Base-by-base conservation (phyloP, 2,888 invertebrate species). In the Nymphalis urticae region DNA sequence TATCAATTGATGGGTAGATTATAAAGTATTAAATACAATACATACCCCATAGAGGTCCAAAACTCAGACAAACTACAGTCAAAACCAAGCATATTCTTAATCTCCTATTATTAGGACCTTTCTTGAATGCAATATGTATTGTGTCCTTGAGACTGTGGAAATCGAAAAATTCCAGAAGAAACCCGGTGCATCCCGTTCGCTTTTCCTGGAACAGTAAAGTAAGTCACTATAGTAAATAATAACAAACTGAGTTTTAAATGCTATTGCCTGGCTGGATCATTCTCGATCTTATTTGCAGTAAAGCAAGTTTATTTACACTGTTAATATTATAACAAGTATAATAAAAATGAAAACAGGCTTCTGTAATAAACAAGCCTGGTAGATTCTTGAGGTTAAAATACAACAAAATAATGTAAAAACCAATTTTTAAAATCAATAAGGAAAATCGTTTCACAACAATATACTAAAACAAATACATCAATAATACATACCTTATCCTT, bases 101-200 rank as follows among this genome's bases (percentile, higher is more conserved):
- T 68, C 91, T 84, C 69, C 93, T 81, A 68, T 92, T 88, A 50
- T 86, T 88, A 0, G 85, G 80, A 7, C 93, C 91, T 72, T 88
- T 89, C 74, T 90, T 93, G 75, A 94, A 93, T 10, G 90, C 93
- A 13, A 94, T 92, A 62, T 86, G 88, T 48, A 94, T 75, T 0
- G 94, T 93, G 32, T 93, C 86, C 53, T 83, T 88, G 0, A 94
- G 81, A 75, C 93, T 92, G 27, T 84, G 82, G 4, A 93, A 77
- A 75, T 94, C 92, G 70, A 94, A 94, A 70, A 94, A 93, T 19
- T 89, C 89, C 7, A 78, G 36, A 1, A 92, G 51, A 50, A 84
- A 85, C 21, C 88, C 88, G 1, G 74, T 68, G 56, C 78, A 84
- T 9, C 90, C 89, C 2, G 80, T 77, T 71, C 78, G 78, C 71